These are phyloP conservation scores for Incurvaria masculella DNA, from an alignment of 2,888 invertebrate genomes.

Conservation along the genomic window DNA sequence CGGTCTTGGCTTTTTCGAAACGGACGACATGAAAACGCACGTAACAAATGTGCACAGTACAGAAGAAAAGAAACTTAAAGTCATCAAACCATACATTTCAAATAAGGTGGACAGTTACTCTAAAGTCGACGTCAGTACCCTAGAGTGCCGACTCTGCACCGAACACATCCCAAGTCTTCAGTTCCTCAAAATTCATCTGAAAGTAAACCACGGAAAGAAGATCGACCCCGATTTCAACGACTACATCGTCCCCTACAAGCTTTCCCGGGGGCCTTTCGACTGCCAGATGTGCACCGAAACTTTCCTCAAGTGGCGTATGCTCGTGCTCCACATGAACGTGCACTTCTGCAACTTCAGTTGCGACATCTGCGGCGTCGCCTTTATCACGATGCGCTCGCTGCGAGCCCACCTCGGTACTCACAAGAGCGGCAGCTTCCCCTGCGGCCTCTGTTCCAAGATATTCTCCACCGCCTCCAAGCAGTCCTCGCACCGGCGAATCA, in stretches of 20 bases:
- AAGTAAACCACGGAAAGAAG: slow-evolving; percentile 26
- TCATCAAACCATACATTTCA: slow-evolving; percentile 23
- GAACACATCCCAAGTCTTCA: slow-evolving; percentile 21
- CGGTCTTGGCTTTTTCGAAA: slow-evolving; percentile 23
- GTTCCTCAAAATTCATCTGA: slow-evolving; percentile 30
- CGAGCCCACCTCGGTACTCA: slow-evolving; percentile 33
- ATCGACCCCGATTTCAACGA: slow-evolving; percentile 27
- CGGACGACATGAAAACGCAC: slow-evolving; percentile 27
- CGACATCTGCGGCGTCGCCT: slow-evolving; percentile 36
- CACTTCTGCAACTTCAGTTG: slow-evolving; percentile 43
- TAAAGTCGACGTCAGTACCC: slow-evolving; percentile 33
- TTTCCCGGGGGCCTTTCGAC: slow-evolving; percentile 26
- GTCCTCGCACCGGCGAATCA: slow-evolving; percentile 29
- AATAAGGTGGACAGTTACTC: slow-evolving; percentile 25
- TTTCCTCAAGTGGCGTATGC: slow-evolving; percentile 28
- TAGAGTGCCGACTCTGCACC: slow-evolving; percentile 34
- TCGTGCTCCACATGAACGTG: slow-evolving; percentile 41
- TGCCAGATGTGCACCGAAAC: slow-evolving; percentile 35
- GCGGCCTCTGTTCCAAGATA: slow-evolving; percentile 36
- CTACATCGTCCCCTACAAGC: slow-evolving; percentile 37
- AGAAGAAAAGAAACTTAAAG: slow-evolving; percentile 25
- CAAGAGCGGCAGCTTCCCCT: slow-evolving; percentile 32
- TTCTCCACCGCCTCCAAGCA: slow-evolving; percentile 33
- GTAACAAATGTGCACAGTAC: slow-evolving; percentile 22
- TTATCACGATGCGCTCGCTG: slow-evolving; percentile 28